phyloP scores from a whole-genome alignment of 2,113 vertebrate species.

The Rafetus swinhoei region DNA sequence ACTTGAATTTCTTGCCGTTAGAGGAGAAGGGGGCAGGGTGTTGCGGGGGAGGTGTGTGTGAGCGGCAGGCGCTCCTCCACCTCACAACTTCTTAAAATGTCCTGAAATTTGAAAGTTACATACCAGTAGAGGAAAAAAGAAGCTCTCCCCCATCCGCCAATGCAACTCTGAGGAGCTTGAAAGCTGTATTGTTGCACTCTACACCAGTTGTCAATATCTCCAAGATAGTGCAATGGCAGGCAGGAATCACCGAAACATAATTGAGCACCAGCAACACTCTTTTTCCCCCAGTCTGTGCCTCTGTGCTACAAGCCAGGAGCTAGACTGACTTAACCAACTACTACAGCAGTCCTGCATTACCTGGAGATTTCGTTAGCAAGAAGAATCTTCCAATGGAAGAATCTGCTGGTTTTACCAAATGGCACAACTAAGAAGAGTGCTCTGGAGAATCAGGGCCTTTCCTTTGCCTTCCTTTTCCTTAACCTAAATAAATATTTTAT shows the following conservation, averaged over 20 bases:
- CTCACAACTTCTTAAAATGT: background rate
- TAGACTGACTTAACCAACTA: background rate
- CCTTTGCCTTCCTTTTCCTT: conserved; percentile 2
- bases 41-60: no score
- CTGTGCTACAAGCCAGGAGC: background rate
- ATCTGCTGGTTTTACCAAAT: conserved; percentile 13
- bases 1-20: no score
- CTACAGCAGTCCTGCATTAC: background rate
- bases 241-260: background rate
- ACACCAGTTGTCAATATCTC: conserved; percentile 22
- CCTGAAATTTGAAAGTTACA: background rate
- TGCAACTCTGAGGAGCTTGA: background rate
- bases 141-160: background rate
- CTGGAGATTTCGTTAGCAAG: conserved; percentile 21
- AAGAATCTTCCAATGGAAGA: background rate
- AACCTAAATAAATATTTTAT: background rate
- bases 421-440: background rate
- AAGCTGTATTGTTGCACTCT: background rate
- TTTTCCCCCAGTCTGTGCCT: background rate
- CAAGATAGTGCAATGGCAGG: background rate
- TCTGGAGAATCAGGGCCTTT: conserved; percentile 7
- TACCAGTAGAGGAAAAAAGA: background rate
- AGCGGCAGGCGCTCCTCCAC: background rate
- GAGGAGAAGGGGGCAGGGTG: no score
- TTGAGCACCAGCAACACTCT: background rate